Evolutionary conservation across 2,888 invertebrate genomes (phyloP), one percentile per base, ranked within the genome.

Genomic region (Autographa pulchrina): DNA sequence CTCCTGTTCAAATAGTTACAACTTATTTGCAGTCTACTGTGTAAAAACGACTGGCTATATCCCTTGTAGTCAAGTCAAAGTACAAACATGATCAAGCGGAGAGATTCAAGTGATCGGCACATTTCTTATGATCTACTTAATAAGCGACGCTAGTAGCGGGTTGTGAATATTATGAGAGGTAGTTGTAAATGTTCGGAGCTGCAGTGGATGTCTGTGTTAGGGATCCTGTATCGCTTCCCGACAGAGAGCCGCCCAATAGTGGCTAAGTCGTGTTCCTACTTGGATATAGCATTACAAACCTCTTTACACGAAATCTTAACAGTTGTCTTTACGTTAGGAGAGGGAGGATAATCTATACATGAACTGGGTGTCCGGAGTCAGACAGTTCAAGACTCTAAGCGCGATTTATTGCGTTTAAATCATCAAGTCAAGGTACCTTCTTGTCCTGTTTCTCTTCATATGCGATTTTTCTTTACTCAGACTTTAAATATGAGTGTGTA

Each of bases 41-140:
- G 32, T 32, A 9, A 35, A 35, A 35, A 6, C 3, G 9, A 6
- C 9, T 35, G 35, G 8, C 35, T 35, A 11, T 38, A 38, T 38
- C 11, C 0, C 1, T 11, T 38, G 11, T 11, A 38, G 38, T 38
- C 38, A 38, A 38, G 38, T 11, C 0, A 38, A 38, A 8, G 13
- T 11, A 54, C 59, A 64, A 74, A 72, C 74, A 81, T 77, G 79
- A 72, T 68, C 77, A 83, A 88, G 86, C 86, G 87, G 89, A 78
- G 87, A 81, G 79, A 76, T 82, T 82, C 79, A 83, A 86, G 91
- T 92, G 90, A 89, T 91, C 85, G 86, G 89, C 88, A 91, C 88
- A 88, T 91, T 93, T 94, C 93, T 93, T 94, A 94, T 94, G 93
- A 93, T 87, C 86, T 92, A 92, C 82, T 87, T 85, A 78, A 43